Evolutionary conservation across 2,888 invertebrate species (phyloP), one percentile per base, ranked within the genome.

Genomic region (Anthoptus insignis): DNA sequence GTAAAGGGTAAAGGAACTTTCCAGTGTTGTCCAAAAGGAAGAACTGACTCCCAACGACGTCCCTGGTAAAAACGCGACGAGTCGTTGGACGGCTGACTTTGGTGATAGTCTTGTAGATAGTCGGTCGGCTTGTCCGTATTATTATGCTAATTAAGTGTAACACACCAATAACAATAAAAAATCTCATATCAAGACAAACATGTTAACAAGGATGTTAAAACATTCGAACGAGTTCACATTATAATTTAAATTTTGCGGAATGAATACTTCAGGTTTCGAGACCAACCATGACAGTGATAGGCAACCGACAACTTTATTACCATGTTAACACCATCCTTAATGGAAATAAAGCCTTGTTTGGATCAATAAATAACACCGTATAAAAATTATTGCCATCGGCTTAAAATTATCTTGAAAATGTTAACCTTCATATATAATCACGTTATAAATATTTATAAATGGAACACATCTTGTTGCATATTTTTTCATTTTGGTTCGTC

Each of bases 401-500:
- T 79, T 79, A 81, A 81, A 74, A 80, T 79, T 68, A 78, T 79
- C 80, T 78, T 78, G 80, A 76, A 86, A 78, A 84, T 84, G 86
- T 84, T 83, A 86, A 87, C 80, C 77, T 77, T 79, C 75, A 78
- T 73, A 78, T 73, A 86, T 91, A 90, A 90, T 89, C 84, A 86
- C 88, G 86, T 84, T 86, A 89, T 92, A 90, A 91, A 91, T 91
- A 91, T 91, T 91, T 91, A 91, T 89, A 90, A 89, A 86, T 81
- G 81, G 72, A 77, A 82, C 79, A 79, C 86, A 83, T 86, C 86
- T 84, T 76, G 76, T 76, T 27, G 76, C 76, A 74, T 77, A 66
- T 50, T 63, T 66, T 49, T 14, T 32, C 32, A 49, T 49, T 14
- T 14, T 27, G 3, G 7, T n/a, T 24, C 27, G 22, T 39, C 54